Conservation (phyloP, 2,797 vertebrate species). For the Ciconia nigra region DNA sequence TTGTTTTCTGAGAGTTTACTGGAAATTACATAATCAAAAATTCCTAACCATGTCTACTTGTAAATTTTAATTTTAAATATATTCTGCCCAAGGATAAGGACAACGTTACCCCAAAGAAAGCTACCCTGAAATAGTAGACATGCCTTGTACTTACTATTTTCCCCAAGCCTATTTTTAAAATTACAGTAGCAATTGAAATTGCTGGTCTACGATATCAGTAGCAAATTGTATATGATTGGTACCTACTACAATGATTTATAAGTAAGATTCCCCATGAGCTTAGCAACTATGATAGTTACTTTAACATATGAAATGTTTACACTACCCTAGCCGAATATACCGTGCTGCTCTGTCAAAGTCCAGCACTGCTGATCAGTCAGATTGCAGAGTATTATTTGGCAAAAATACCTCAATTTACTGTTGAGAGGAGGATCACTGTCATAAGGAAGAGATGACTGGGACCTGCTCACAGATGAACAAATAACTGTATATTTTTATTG, state of each 20-base stretch:
- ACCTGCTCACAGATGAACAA: background rate
- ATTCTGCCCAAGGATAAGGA: background rate
- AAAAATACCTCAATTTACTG: background rate
- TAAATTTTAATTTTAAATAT: background rate
- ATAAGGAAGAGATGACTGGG: background rate
- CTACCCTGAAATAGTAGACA: background rate
- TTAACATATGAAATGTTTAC: background rate
- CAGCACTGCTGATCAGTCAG: background rate
- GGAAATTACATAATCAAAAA: background rate
- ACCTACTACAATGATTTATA: background rate
- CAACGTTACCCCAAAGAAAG: background rate
- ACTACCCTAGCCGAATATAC: background rate
- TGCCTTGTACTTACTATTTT: background rate
- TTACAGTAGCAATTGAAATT: background rate
- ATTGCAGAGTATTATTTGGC: background rate
- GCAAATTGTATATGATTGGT: background rate
- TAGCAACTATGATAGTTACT: background rate
- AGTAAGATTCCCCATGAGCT: background rate
- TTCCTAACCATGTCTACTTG: background rate
- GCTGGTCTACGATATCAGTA: background rate
- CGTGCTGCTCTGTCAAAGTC: background rate
- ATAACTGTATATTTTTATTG: background rate
- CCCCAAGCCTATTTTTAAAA: background rate
- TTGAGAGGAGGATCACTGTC: background rate
- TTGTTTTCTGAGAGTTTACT: background rate